phyloP scores from a whole-genome alignment of 2,113 vertebrate species.

The Chaetura pelagica region DNA sequence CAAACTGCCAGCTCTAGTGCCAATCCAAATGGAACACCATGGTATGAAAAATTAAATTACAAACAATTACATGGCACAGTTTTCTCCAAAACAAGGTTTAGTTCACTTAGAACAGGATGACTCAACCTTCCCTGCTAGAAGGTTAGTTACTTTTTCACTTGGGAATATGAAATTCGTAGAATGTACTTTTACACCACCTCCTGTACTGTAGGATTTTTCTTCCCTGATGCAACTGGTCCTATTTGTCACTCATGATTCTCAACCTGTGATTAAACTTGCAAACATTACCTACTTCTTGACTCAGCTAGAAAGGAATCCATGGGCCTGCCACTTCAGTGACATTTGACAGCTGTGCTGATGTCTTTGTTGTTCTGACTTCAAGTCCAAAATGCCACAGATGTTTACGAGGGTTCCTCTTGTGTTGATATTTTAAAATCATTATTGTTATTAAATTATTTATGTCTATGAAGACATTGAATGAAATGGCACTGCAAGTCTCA shows the following conservation, averaged over 20 bases:
- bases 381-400: constrained; percentile 41
- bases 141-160: neutral
- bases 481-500: neutral
- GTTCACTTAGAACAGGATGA: neutral
- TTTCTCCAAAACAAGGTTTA: constrained; percentile 36
- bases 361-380: constrained; percentile 1
- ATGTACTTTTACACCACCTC: neutral
- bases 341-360: constrained; percentile 54
- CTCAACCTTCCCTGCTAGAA: constrained; percentile 2
- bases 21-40: neutral
- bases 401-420: neutral
- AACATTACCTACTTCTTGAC: constrained; percentile 56
- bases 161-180: neutral
- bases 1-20: neutral
- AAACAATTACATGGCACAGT: neutral
- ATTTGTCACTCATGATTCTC: constrained; percentile 8
- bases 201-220: neutral
- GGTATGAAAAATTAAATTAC: neutral
- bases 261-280: constrained; percentile 24
- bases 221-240: neutral
- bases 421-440: neutral
- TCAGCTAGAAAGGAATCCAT: constrained; percentile 47
- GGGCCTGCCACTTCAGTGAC: neutral
- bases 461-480: neutral
- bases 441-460: neutral